A percentile compares a stretch with the other conserved stretches of the same genome.
phyloP scores from a whole-genome alignment of 2,888 invertebrate species.

The Drosophila melanocephala region DNA sequence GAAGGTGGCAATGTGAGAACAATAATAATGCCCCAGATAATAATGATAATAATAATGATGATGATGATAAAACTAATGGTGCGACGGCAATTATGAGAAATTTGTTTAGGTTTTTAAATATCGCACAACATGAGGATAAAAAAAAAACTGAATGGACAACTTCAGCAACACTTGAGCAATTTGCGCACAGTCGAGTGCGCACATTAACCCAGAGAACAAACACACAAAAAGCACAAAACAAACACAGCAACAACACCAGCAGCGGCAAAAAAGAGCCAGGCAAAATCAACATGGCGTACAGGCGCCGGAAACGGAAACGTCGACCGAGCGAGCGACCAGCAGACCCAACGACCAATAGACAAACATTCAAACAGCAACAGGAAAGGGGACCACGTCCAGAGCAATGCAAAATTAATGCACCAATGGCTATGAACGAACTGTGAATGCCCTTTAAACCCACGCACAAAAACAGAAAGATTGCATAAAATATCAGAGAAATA shows the following conservation, averaged over 20 bases:
- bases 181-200: constrained; percentile 81
- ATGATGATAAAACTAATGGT: constrained; percentile 76
- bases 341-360: constrained; percentile 65
- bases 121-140: constrained; percentile 34
- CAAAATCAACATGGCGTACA: constrained; percentile 80
- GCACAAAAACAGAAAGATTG: neutral
- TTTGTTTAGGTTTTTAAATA: constrained; percentile 57
- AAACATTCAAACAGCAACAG: constrained; percentile 65
- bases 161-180: constrained; percentile 81
- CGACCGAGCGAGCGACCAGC: constrained; percentile 56
- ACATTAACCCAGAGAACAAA: constrained; percentile 75
- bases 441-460: constrained; percentile 23
- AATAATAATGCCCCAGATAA: constrained; percentile 67
- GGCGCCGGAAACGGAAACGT: constrained; percentile 79
- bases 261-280: constrained; percentile 52
- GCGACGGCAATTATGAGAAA: constrained; percentile 69
- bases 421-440: constrained; percentile 2
- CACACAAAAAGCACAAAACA: constrained; percentile 31
- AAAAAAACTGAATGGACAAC: constrained; percentile 55
- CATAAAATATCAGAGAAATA: neutral
- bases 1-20: constrained; percentile 73
- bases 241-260: constrained; percentile 50
- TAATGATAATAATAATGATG: constrained; percentile 37
- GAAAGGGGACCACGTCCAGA: constrained; percentile 31
- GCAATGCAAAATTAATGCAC: constrained; percentile 38